phyloP scores from a whole-genome alignment of 2,888 invertebrate genomes.

The Drosophila melanosoma region DNA sequence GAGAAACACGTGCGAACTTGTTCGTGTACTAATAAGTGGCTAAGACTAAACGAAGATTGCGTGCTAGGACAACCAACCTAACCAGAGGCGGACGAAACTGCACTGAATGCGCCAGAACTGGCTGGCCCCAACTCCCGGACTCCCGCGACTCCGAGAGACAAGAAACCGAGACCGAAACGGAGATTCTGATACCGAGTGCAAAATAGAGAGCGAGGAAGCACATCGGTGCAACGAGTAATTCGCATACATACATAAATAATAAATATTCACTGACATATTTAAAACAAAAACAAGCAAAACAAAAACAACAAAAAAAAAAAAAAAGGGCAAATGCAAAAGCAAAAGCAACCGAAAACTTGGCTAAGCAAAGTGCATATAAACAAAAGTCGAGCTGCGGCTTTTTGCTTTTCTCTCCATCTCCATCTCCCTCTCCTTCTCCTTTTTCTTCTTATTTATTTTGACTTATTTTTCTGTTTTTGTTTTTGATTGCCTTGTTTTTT shows the following conservation, averaged over 20 bases:
- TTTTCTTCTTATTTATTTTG: conserved; percentile 26
- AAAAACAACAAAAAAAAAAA: conserved; percentile 37
- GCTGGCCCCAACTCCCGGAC: conserved; percentile 50
- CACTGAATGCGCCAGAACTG: conserved; percentile 58
- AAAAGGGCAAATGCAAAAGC: conserved; percentile 28
- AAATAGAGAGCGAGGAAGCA: conserved; percentile 34
- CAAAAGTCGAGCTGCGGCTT: conserved; percentile 38
- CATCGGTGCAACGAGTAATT: conserved; percentile 47
- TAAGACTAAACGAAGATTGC: conserved; percentile 43
- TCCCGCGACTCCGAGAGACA: conserved; percentile 32
- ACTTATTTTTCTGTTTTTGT: conserved; percentile 4
- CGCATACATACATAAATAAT: conserved; percentile 54
- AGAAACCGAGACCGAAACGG: conserved; percentile 43
- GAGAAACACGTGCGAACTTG: conserved; percentile 43
- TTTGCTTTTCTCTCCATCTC: conserved; percentile 17
- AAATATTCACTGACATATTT: conserved; percentile 50
- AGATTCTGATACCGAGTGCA: conserved; percentile 26
- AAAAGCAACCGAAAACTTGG: conserved; percentile 51
- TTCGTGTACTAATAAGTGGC: conserved; percentile 9
- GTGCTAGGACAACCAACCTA: conserved; percentile 67
- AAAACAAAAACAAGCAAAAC: conserved; percentile 17
- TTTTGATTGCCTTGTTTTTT: background rate
- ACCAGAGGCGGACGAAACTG: conserved; percentile 71
- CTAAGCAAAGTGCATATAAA: conserved; percentile 64
- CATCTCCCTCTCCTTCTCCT: background rate